Conservation (phyloP, 2,888 invertebrate species). For the Apodemia hepburni region DNA sequence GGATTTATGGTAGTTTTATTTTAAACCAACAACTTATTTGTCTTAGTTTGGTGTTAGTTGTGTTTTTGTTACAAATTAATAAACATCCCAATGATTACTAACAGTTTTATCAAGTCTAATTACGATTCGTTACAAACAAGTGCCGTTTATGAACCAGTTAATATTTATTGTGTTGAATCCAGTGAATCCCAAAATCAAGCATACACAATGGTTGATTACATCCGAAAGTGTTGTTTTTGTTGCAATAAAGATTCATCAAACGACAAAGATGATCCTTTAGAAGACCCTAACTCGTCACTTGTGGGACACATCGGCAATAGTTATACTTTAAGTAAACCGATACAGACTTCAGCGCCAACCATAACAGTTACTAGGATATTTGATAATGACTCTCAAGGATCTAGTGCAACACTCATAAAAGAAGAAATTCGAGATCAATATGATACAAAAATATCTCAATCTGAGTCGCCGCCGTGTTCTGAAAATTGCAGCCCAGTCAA, state of each 20-base stretch:
- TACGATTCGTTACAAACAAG: conserved; percentile 22
- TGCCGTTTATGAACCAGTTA: conserved; percentile 44
- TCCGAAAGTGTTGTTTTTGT: conserved; percentile 48
- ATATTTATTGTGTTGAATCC: conserved; percentile 47
- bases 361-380: conserved; percentile 40
- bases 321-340: conserved; percentile 47
- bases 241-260: conserved; percentile 41
- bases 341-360: conserved; percentile 32
- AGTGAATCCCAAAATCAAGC: conserved; percentile 30
- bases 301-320: conserved; percentile 51
- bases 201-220: conserved; percentile 41
- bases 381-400: conserved; percentile 46
- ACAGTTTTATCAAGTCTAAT: not conserved
- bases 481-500: conserved; percentile 46
- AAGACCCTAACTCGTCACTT: conserved; percentile 51
- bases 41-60: conserved; percentile 40
- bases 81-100: conserved; percentile 42
- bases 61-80: conserved; percentile 35
- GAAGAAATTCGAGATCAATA: conserved; percentile 38
- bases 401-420: conserved; percentile 54
- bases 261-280: conserved; percentile 41
- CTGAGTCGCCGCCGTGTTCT: not conserved
- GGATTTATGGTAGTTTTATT: conserved; percentile 53
- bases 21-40: conserved; percentile 44
- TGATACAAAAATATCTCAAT: conserved; percentile 24